Conservation (phyloP, 2,888 invertebrate species). For the Mamestra brassicae region DNA sequence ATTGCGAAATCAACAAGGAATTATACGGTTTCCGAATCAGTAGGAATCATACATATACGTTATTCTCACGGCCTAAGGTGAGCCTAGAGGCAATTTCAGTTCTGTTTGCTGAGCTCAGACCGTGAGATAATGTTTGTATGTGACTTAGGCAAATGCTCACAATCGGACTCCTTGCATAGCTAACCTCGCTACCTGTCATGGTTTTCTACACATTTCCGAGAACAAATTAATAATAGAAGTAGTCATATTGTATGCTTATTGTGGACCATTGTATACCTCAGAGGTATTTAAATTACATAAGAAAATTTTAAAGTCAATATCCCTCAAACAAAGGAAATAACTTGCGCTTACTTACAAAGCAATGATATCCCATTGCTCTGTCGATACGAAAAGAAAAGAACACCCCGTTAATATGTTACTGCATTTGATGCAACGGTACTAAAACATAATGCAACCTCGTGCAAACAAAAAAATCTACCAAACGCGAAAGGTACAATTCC, state of each 20-base stretch:
- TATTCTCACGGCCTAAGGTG: slow-evolving; percentile 60
- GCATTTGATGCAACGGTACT: too few relatives aligned
- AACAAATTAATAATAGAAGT: slow-evolving; percentile 32
- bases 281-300: slow-evolving; percentile 6
- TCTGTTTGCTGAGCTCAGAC: slow-evolving; percentile 52
- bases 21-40: slow-evolving; percentile 10
- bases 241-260: slow-evolving; percentile 32
- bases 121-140: slow-evolving; percentile 55
- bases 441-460: too few relatives aligned
- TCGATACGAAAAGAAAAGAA: too few relatives aligned
- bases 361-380: neutral
- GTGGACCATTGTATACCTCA: slow-evolving; percentile 4
- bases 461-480: too few relatives aligned
- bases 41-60: slow-evolving; percentile 18
- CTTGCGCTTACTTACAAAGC: neutral
- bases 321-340: neutral
- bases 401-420: too few relatives aligned
- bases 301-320: neutral
- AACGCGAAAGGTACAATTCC: too few relatives aligned
- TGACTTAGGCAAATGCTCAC: slow-evolving; percentile 53
- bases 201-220: slow-evolving; percentile 43
- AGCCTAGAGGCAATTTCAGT: slow-evolving; percentile 54
- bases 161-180: slow-evolving; percentile 61
- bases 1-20: slow-evolving; percentile 24
- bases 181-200: slow-evolving; percentile 45